Percentiles rank a stretch among this genome's conserved stretches.
These are phyloP conservation scores for Toxostoma redivivum DNA, from an alignment of 2,113 vertebrate species.

Conservation along the genomic window DNA sequence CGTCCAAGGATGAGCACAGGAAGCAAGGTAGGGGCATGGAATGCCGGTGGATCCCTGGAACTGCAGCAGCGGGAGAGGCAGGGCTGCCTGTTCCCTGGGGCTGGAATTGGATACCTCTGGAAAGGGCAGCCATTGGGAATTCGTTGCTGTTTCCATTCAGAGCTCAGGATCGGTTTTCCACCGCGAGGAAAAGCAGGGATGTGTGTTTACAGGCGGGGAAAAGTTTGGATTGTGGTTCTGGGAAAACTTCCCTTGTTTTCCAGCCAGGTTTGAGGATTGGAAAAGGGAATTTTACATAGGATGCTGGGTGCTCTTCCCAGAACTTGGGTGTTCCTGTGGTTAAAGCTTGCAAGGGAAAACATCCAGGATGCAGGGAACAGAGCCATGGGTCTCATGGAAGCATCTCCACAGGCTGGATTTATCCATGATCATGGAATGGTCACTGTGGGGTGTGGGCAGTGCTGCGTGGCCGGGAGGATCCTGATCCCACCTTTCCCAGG, in stretches of 20 bases:
- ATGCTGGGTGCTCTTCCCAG: too few species aligned
- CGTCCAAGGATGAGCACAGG: conserved; percentile 80
- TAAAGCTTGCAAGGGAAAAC: background rate
- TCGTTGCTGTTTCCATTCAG: background rate
- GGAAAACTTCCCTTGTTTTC: accelerated
- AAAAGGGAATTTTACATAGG: background rate
- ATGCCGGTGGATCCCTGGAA: accelerated
- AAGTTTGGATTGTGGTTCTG: accelerated
- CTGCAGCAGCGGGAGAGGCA: accelerated
- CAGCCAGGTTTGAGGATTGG: background rate
- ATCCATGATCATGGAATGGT: accelerated
- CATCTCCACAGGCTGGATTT: background rate
- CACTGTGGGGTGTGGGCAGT: background rate
- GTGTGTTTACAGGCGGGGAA: accelerated
- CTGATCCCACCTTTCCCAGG: background rate
- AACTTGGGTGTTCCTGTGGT: accelerated
- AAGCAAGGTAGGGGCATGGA: conserved; percentile 63
- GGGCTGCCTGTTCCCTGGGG: background rate
- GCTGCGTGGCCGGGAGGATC: accelerated
- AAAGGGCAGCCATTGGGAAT: background rate
- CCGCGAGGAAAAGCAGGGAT: accelerated
- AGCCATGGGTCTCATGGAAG: accelerated
- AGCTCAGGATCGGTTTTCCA: background rate
- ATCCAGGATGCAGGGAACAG: background rate
- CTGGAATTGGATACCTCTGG: background rate